Conservation (phyloP, 2,113 vertebrate genomes). For the Solenodon paradoxus region DNA sequence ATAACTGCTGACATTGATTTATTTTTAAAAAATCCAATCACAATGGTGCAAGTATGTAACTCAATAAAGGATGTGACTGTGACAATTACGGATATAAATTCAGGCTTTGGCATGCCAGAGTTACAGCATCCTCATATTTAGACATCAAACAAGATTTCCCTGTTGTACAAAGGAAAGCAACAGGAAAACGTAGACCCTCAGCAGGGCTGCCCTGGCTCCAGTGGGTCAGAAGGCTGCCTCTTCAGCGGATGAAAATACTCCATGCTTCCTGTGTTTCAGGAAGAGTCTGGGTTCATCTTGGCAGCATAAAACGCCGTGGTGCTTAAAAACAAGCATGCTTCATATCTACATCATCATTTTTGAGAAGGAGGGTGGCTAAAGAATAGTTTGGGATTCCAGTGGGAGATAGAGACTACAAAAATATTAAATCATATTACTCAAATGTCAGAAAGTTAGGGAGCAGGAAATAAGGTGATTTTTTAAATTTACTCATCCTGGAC, state of each 20-base stretch:
- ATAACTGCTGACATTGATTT: conserved; percentile 50
- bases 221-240: conserved; percentile 74
- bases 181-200: conserved; percentile 84
- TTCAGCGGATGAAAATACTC: conserved; percentile 81
- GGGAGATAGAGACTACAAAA: conserved; percentile 59
- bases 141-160: conserved; percentile 81
- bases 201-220: conserved; percentile 81
- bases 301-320: conserved; percentile 72
- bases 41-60: not conserved
- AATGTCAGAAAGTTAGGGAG: conserved; percentile 57
- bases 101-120: conserved; percentile 76
- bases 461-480: conserved; percentile 56
- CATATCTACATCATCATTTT: conserved; percentile 72
- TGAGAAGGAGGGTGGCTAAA: conserved; percentile 61
- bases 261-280: conserved; percentile 84
- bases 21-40: conserved; percentile 20
- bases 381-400: conserved; percentile 65
- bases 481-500: not conserved
- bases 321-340: conserved; percentile 79
- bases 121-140: conserved; percentile 78
- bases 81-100: conserved; percentile 80
- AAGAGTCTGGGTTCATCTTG: conserved; percentile 82
- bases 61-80: conserved; percentile 68
- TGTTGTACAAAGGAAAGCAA: conserved; percentile 83
- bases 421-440: conserved; percentile 77